Evolutionary conservation across 2,888 invertebrate genomes (phyloP), one percentile per base, ranked within the genome.

Genomic region (Pristionchus fissidentatus): DNA sequence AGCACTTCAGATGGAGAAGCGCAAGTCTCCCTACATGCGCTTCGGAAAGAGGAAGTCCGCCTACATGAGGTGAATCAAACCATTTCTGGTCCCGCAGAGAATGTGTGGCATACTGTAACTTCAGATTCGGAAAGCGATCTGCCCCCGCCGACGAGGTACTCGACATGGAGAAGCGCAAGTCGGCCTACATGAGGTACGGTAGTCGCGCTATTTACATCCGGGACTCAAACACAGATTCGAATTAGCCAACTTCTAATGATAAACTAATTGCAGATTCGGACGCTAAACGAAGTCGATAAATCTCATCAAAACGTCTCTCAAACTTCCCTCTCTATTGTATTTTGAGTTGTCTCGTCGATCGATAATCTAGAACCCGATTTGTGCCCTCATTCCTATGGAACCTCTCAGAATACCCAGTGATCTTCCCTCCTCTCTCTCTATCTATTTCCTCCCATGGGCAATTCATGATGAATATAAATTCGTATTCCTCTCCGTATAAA

Each of bases 31-130:
- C 49, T 88, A 88, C 86, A 88, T 88, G 88, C 86, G 88, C 3
- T 86, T 88, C 80, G 89, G 87, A 83, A 90, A 90, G 86, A 86
- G 90, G 84, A 90, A 90, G 86, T 87, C 87, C 73, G 90, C 90
- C 60, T 90, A 90, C 85, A 87, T 87, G 87, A 86, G 87, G 86
- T 87, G 62, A n/a, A 38, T 79, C 13, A 57, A 22, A 13, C 5
- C 15, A 49, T n/a, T n/a, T n/a, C n/a, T n/a, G n/a, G n/a, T 77
- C n/a, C 29, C 26, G 26, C 10, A 4, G 19, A 32, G 29, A 52
- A 77, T 60, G 7, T 60, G 19, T n/a, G 35, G 43, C 5, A 43
- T 73, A 73, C 73, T 19, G 43, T 73, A 75, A 22, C 75, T 77
- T 19, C 82, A 89, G 89, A 86, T 89, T 89, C 85, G 89, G 89